phyloP scores from a whole-genome alignment of 2,888 invertebrate species.

The Micoletzkya japonica region DNA sequence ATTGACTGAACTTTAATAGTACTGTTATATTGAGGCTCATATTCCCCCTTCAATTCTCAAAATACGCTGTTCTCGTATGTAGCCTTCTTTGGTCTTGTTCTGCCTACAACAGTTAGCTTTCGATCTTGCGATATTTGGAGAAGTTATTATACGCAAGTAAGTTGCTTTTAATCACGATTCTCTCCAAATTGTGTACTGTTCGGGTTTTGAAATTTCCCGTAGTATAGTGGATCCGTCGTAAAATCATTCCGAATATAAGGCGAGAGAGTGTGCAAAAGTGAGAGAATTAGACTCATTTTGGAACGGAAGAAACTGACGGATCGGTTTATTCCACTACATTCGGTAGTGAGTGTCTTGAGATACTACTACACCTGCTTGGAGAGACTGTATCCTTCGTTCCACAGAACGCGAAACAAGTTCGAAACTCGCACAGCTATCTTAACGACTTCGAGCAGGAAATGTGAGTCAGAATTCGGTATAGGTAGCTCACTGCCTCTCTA shows the following conservation, averaged over 20 bases:
- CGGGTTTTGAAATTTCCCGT: no score
- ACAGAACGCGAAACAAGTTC: slow-evolving; percentile 39
- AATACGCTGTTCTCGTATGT: slow-evolving; percentile 43
- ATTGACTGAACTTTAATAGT: not conserved
- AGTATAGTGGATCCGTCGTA: no score
- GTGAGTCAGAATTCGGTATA: no score
- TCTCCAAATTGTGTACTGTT: no score
- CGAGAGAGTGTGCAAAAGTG: no score
- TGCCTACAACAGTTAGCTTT: slow-evolving; percentile 46
- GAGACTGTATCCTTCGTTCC: slow-evolving; percentile 40
- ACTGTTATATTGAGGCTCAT: slow-evolving; percentile 19
- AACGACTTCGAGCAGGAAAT: slow-evolving; percentile 39
- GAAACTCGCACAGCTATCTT: slow-evolving; percentile 43
- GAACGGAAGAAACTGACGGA: no score
- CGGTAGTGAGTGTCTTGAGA: no score
- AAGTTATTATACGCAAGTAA: slow-evolving; percentile 36
- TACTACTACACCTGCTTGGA: slow-evolving; percentile 38
- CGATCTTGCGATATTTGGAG: slow-evolving; percentile 43
- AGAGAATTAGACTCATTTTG: not conserved
- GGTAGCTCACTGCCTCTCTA: no score
- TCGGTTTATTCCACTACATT: not conserved
- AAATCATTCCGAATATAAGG: no score
- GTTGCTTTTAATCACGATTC: no score
- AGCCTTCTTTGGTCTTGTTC: slow-evolving; percentile 45
- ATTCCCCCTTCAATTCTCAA: slow-evolving; percentile 47